Conservation (phyloP, 1,140 invertebrate species). For the Nasonia longicornis region DNA sequence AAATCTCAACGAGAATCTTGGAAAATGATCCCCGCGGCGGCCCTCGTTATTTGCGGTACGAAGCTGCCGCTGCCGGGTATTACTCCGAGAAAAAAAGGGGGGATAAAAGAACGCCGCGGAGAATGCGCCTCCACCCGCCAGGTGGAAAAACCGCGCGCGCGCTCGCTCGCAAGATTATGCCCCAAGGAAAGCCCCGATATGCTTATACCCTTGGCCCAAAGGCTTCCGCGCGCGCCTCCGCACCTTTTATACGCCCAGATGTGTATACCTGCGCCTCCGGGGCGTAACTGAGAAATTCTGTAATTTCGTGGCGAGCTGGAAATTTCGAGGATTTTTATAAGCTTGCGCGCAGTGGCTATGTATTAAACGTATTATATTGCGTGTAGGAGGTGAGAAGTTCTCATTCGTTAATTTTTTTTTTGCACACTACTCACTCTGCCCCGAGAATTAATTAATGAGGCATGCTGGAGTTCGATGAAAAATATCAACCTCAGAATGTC, state of each 20-base stretch:
- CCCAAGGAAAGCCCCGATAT: not conserved
- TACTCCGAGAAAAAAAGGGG: slow-evolving; percentile 17
- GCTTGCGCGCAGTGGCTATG: too few species aligned
- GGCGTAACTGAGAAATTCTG: slow-evolving; percentile 28
- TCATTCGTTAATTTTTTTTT: too few species aligned
- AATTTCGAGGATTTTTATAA: not conserved
- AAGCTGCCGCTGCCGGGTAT: not conserved
- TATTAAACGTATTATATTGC: not conserved
- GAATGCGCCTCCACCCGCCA: slow-evolving; percentile 30
- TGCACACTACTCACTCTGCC: too few species aligned
- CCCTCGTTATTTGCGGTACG: slow-evolving; percentile 38
- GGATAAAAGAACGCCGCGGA: not conserved
- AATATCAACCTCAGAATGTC: too few species aligned
- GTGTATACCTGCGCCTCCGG: slow-evolving; percentile 12
- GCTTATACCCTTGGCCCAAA: not conserved
- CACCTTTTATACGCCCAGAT: not conserved
- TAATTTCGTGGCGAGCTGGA: slow-evolving; percentile 17
- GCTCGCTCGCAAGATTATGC: slow-evolving; percentile 13
- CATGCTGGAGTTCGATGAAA: too few species aligned
- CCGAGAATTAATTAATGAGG: too few species aligned
- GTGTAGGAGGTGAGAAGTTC: too few species aligned
- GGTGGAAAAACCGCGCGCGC: slow-evolving; percentile 30
- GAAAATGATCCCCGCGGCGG: slow-evolving; percentile 20
- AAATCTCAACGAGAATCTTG: slow-evolving; percentile 24
- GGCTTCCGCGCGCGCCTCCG: not conserved